These are phyloP conservation scores for Xenops minutus DNA, from an alignment of 2,797 vertebrate genomes.

Conservation along the genomic window DNA sequence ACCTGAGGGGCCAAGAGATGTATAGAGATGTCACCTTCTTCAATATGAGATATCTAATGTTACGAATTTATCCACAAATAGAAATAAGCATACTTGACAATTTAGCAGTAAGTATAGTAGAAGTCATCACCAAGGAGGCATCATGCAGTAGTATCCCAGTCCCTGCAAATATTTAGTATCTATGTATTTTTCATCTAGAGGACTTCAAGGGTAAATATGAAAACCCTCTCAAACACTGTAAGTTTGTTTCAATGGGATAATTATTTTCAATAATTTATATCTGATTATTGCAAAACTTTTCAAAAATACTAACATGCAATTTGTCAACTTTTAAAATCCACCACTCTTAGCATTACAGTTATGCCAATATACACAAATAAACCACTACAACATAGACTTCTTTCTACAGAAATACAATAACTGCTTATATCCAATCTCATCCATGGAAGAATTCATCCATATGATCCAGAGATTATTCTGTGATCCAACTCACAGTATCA, in stretches of 20 bases:
- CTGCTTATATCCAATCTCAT: not conserved
- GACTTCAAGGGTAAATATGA: not conserved
- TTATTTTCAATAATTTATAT: not conserved
- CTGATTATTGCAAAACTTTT: not conserved
- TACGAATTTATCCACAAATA: not conserved
- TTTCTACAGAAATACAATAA: not conserved
- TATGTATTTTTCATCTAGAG: not conserved
- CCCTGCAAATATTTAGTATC: not conserved
- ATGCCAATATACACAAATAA: not conserved
- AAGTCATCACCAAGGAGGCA: not conserved
- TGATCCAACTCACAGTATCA: conserved; percentile 84
- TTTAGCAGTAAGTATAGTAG: not conserved
- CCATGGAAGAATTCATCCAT: not conserved
- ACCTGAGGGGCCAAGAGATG: not conserved
- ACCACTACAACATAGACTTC: not conserved
- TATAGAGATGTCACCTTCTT: not conserved
- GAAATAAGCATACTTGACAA: not conserved
- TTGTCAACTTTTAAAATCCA: not conserved
- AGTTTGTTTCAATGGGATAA: not conserved
- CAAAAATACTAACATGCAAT: not conserved
- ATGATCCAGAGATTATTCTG: not conserved
- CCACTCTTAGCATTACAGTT: not conserved
- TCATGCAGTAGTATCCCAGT: not conserved
- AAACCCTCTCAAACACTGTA: not conserved
- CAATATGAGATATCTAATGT: not conserved